Evolutionary conservation across 2,113 vertebrate species (phyloP).

Genomic region (Hymenochirus boettgeri): DNA sequence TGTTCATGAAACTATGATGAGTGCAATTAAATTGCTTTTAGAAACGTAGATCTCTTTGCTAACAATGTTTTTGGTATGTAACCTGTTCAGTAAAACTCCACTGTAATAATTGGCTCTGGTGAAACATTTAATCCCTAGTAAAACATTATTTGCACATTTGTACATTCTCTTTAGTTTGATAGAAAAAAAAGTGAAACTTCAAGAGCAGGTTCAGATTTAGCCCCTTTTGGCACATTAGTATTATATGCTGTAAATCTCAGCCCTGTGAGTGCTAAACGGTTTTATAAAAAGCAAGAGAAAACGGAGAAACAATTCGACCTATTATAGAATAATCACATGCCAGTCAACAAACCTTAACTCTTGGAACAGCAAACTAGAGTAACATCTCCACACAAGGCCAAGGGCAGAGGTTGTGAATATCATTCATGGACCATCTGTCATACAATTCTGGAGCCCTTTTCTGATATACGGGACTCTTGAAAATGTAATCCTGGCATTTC

Average conservation of each 20-base stretch:
- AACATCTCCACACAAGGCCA: conserved; percentile 82
- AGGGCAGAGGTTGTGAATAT: conserved; percentile 85
- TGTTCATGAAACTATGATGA: too few relatives aligned
- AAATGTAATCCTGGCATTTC: conserved; percentile 76
- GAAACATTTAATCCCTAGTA: too few relatives aligned
- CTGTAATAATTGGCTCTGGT: too few relatives aligned
- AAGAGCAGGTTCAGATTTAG: conserved; percentile 70
- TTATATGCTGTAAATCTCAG: conserved; percentile 69
- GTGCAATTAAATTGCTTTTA: too few relatives aligned
- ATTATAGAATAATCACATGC: conserved; percentile 85
- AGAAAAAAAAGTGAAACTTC: too few relatives aligned
- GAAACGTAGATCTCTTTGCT: too few relatives aligned
- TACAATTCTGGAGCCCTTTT: conserved; percentile 71
- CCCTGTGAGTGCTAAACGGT: conserved; percentile 70
- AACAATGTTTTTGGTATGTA: too few relatives aligned
- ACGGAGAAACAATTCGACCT: conserved; percentile 79
- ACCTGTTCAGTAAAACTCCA: too few relatives aligned
- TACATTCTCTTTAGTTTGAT: too few relatives aligned
- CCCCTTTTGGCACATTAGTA: conserved; percentile 66
- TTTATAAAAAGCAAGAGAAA: conserved; percentile 52
- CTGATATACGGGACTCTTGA: conserved; percentile 67
- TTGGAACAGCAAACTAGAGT: conserved; percentile 83
- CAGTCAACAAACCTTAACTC: conserved; percentile 81
- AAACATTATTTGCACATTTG: too few relatives aligned
- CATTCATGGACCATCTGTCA: conserved; percentile 96